Percentiles rank a stretch among this genome's conserved stretches.
Conservation (phyloP, 1,140 invertebrate species). For the Aphidius gifuensis region DNA sequence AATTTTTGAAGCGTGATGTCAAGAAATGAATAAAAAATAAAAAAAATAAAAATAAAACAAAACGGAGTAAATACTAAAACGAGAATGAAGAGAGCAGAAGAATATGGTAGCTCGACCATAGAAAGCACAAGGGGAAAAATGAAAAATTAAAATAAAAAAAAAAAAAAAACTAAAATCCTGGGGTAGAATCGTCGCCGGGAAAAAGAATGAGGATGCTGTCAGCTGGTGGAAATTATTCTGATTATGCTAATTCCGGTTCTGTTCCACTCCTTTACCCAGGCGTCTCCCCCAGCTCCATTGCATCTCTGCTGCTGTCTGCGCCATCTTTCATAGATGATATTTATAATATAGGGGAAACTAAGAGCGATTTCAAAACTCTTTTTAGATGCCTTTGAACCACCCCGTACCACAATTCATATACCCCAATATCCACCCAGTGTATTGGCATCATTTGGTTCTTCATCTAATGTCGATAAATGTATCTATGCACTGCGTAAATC, state of each 20-base stretch:
- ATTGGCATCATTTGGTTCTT: slow-evolving; percentile 28
- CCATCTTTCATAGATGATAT: slow-evolving; percentile 56
- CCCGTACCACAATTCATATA: slow-evolving; percentile 13
- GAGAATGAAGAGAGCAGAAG: too few relatives aligned
- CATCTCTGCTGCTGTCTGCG: slow-evolving; percentile 49
- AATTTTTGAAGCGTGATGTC: too few relatives aligned
- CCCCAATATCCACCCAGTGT: slow-evolving; percentile 12
- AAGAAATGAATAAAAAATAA: too few relatives aligned
- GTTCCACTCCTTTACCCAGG: slow-evolving; percentile 56
- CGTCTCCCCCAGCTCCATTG: slow-evolving; percentile 30
- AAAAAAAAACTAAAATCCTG: slow-evolving; percentile 29
- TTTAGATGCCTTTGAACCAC: slow-evolving; percentile 34
- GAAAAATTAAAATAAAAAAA: slow-evolving; percentile 6
- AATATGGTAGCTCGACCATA: not conserved
- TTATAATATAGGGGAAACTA: slow-evolving; percentile 55
- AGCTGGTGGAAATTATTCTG: slow-evolving; percentile 60
- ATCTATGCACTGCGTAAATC: slow-evolving; percentile 33
- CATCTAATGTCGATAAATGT: slow-evolving; percentile 40
- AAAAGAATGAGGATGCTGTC: slow-evolving; percentile 57
- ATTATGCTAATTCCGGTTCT: slow-evolving; percentile 60
- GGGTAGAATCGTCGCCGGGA: slow-evolving; percentile 51
- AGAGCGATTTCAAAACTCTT: slow-evolving; percentile 55
- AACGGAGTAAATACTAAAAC: too few relatives aligned
- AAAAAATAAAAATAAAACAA: too few relatives aligned
- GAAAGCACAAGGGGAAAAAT: not conserved